Evolutionary conservation across 1,140 invertebrate species (phyloP), one percentile per base, ranked within the genome.

Genomic region (Triops cancriformis): DNA sequence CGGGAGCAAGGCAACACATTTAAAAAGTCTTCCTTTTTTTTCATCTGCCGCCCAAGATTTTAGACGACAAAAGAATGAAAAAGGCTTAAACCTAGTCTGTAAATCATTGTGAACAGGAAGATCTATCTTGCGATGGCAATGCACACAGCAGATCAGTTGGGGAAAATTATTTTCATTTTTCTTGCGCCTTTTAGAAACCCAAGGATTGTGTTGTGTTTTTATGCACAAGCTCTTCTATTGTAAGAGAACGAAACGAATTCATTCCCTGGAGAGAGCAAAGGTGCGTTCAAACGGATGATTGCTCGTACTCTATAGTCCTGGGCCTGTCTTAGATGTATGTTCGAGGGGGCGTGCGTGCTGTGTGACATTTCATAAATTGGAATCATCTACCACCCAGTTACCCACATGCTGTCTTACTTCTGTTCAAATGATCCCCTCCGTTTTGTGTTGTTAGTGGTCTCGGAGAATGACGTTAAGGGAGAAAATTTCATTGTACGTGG

Each of bases 321-420:
- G 51, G 51, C 23, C 18, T 64, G 14, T 23, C 31, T 37, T 37
- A 37, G 31, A 37, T n/a, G 51, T 64, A 64, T 23, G 51, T 64
- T 64, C 0, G 31, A 37, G 31, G 51, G 51, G 51, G n/a, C 51
- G 51, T 23, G 51, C 51, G 51, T 64, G 51, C 51, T 18, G 51
- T 64, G 51, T 64, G 51, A 64, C 51, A 64, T 64, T 64, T 64
- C 51, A 64, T 64, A 64, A 64, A 64, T 64, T 64, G 51, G 51
- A 14, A 64, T 18, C 51, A 64, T 64, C 51, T 64, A 64, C 51
- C 18, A 64, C 51, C 10, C 51, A 1, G 14, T 64, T 64, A 23
- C 51, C 51, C 51, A 14, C n/a, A 64, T 64, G 51, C 51, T 64
- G 51, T 64, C 51, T 64, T 18, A 6, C 23, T n/a, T 64, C 2